These are phyloP conservation scores for Actenoides lindsayi DNA, from an alignment of 2,113 vertebrate species.

Conservation along the genomic window DNA sequence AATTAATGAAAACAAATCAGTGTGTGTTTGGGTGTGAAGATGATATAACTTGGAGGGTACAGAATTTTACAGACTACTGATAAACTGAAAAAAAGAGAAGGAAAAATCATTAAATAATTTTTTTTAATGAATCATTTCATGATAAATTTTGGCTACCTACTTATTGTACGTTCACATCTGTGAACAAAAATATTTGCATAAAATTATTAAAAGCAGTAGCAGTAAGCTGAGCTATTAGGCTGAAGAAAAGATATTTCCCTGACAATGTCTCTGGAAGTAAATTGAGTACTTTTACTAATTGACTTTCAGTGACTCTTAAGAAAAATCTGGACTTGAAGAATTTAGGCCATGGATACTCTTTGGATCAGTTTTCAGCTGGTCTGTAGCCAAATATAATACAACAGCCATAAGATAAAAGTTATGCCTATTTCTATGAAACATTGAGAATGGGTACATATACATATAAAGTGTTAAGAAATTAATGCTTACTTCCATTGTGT, in stretches of 20 bases:
- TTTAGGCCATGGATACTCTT: background rate
- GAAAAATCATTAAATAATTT: background rate
- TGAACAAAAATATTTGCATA: background rate
- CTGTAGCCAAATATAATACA: background rate
- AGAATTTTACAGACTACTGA: background rate
- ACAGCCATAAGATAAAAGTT: background rate
- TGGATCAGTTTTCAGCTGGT: background rate
- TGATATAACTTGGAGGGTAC: background rate
- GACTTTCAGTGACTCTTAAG: background rate
- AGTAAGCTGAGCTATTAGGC: background rate
- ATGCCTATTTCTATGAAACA: background rate
- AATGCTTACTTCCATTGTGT: background rate
- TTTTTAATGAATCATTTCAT: background rate
- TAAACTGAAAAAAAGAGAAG: background rate
- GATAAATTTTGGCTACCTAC: background rate
- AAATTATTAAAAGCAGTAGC: background rate
- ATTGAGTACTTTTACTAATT: background rate
- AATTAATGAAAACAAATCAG: background rate
- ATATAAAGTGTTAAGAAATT: background rate
- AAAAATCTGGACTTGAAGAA: background rate
- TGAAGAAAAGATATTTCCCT: background rate
- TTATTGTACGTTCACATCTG: background rate
- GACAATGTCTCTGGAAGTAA: background rate
- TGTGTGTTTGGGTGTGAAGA: background rate
- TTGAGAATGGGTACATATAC: background rate